Conservation (phyloP, 2,797 vertebrate genomes). For the Ambastaia sidthimunki region DNA sequence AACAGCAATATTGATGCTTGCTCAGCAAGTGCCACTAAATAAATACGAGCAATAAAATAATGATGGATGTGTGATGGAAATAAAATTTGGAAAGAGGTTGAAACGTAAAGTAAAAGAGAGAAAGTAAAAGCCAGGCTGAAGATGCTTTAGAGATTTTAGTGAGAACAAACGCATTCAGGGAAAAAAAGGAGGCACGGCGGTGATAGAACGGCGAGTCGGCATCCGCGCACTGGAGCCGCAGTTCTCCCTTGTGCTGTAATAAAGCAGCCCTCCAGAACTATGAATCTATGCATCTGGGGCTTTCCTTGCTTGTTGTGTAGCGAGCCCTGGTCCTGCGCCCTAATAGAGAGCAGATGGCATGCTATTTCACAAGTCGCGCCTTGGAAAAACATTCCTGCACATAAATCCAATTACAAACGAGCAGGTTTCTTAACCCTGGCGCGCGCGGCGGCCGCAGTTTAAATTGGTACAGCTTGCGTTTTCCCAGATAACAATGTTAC, state of each 20-base stretch:
- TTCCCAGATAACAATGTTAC: conserved; percentile 33
- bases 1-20: not conserved
- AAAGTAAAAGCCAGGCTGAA: not conserved
- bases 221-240: conserved; percentile 1
- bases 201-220: conserved; percentile 14
- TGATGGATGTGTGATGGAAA: conserved; percentile 14
- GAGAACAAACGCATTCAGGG: conserved; percentile 1
- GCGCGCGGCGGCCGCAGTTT: conserved; percentile 44
- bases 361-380: conserved; percentile 81
- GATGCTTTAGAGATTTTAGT: not conserved
- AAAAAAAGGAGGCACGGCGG: conserved; percentile 62
- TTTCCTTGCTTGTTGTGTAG: conserved; percentile 78
- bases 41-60: not conserved
- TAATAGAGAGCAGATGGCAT: conserved; percentile 82
- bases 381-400: conserved; percentile 81
- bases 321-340: conserved; percentile 67
- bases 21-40: not conserved
- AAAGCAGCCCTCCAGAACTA: conserved; percentile 73
- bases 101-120: not conserved
- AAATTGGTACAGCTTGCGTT: not conserved
- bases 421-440: conserved; percentile 66
- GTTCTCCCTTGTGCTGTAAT: conserved; percentile 66
- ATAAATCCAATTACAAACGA: conserved; percentile 78
- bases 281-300: conserved; percentile 77
- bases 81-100: not conserved